phyloP scores from a whole-genome alignment of 1,140 invertebrate genomes.

The Rhopalosiphum maidis region DNA sequence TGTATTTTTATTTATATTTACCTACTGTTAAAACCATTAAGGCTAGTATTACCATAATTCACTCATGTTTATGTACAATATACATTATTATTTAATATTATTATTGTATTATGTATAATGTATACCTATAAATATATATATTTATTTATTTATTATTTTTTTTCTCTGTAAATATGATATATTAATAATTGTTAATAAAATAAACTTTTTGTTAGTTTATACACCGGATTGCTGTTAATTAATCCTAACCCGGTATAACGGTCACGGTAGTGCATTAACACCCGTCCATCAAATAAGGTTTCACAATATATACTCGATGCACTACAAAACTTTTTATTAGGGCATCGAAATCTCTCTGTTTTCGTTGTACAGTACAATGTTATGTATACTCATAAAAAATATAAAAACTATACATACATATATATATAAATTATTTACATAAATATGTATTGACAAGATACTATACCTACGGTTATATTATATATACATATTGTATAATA shows the following conservation, averaged over 20 bases:
- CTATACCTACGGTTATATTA: no score
- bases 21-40: slow-evolving; percentile 12
- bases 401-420: no score
- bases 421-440: background rate
- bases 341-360: background rate
- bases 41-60: background rate
- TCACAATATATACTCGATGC: background rate
- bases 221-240: background rate
- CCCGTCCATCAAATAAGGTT: background rate
- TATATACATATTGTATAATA: background rate
- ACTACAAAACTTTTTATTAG: background rate
- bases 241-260: background rate
- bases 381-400: background rate
- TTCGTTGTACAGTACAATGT: no score
- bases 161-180: background rate
- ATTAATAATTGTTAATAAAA: background rate
- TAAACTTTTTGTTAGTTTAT: slow-evolving; percentile 14
- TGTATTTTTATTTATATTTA: slow-evolving; percentile 31
- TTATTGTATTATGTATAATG: background rate
- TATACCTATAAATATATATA: slow-evolving; percentile 3
- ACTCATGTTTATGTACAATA: slow-evolving; percentile 12
- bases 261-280: background rate
- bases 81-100: background rate
- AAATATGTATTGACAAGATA: no score
- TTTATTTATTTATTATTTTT: slow-evolving; percentile 5